Evolutionary conservation across 2,888 invertebrate genomes (phyloP), one percentile per base, ranked within the genome.

Genomic region (Melanostoma scalare): DNA sequence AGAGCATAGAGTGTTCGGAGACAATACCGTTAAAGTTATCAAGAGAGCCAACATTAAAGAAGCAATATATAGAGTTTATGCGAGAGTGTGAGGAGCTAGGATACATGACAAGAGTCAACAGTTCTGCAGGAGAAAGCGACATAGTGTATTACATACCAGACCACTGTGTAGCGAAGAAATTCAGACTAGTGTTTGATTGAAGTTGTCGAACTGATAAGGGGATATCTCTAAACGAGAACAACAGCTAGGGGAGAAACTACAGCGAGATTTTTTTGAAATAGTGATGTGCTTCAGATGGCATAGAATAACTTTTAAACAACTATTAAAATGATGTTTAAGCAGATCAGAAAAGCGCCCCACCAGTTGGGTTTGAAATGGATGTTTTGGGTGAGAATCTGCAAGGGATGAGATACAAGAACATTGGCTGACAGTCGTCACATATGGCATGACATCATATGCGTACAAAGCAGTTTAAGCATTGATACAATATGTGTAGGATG

Each of bases 351-450:
- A 3, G 0, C n/a, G 2, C 3, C 1, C 1, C 3, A 46, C 6
- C 3, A n/a, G 44, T 3, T 3, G 10, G 10, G 1, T 10, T 20
- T 20, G 20, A 20, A 20, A 20, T 20, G 20, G 20, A 20, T 20
- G 0, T n/a, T 10, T 4, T 8, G n/a, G 10, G 6, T 31, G 6
- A 20, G 3, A 31, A 31, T 52, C 4, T 20, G 20, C 20, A 20
- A 1, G 20, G 20, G 20, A 20, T 20, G 20, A 58, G 42, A 8
- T 76, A 8, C 40, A 35, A 38, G 56, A 74, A 56, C 58, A 67
- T 48, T 67, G 67, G 38, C 55, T 74, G 9, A 65, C 35, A 10
- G 74, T 56, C n/a, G 61, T 74, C 9, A 74, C 48, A 44, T 55
- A 20, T 20, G 20, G 20, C 20, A 20, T 1, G 20, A 20, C 20